These are phyloP conservation scores for Armadillidium nasatum DNA, from an alignment of 1,140 invertebrate species.

Conservation along the genomic window DNA sequence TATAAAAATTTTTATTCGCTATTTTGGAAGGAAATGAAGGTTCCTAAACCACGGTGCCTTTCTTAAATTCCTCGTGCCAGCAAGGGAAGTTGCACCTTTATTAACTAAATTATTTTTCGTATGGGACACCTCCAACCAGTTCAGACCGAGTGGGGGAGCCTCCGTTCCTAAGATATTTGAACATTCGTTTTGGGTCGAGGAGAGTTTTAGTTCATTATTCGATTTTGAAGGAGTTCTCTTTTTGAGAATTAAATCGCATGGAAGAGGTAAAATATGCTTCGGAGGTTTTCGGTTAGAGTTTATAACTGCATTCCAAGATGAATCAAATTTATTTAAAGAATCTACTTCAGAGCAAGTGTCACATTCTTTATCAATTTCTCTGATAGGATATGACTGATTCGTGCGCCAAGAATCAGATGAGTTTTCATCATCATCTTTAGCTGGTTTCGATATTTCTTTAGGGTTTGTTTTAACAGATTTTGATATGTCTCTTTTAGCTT, in stretches of 20 bases:
- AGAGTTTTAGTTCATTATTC: background rate
- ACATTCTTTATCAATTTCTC: too few species aligned
- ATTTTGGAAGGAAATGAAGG: constrained; percentile 1
- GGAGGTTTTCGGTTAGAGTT: too few species aligned
- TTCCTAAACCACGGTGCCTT: background rate
- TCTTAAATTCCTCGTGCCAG: background rate
- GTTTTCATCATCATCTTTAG: too few species aligned
- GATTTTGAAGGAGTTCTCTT: background rate
- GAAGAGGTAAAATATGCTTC: background rate
- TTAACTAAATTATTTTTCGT: background rate
- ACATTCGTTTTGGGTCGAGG: background rate
- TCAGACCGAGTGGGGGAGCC: background rate
- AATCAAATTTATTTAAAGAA: too few species aligned
- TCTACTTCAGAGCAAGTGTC: too few species aligned
- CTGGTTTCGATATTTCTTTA: too few species aligned
- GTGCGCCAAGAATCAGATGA: too few species aligned
- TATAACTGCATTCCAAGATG: too few species aligned
- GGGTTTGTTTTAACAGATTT: too few species aligned
- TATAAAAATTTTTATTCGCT: too few species aligned
- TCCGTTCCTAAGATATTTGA: background rate
- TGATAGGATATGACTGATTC: too few species aligned
- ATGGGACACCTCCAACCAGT: constrained; percentile 1
- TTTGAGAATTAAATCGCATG: background rate
- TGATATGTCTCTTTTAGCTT: too few species aligned
- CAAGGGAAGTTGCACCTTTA: background rate